Percentiles rank a stretch among this genome's conserved stretches.
Evolutionary conservation across 2,888 invertebrate species (phyloP).

Genomic region (Lasioglossum malachurum): DNA sequence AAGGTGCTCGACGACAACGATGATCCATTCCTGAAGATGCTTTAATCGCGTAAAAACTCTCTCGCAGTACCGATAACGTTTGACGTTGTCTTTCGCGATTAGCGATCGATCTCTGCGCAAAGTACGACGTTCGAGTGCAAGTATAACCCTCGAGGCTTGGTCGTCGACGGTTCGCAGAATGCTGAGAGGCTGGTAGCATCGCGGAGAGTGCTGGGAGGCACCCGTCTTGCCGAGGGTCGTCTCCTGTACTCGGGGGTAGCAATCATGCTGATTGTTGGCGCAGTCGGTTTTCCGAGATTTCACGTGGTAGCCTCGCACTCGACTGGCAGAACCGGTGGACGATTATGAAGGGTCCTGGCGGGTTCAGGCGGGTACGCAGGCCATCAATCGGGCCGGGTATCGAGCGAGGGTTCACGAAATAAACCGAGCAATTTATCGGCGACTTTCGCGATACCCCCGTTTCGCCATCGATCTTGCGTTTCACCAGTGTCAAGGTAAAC

Average conservation of each 20-base stretch:
- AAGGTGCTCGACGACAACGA: not conserved
- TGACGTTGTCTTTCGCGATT: not conserved
- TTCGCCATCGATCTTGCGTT: conserved; percentile 76
- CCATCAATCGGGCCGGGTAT: not conserved
- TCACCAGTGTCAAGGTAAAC: conserved; percentile 84
- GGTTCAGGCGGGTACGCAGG: not conserved
- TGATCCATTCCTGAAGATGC: not conserved
- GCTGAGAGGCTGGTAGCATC: not conserved
- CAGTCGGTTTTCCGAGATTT: not conserved
- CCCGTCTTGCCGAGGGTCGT: not conserved
- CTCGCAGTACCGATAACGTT: not conserved
- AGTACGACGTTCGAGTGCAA: conserved; percentile 10
- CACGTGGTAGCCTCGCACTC: not conserved
- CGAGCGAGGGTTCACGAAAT: conserved; percentile 41
- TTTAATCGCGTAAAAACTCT: not conserved
- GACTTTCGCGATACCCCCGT: conserved; percentile 61
- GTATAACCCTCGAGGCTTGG: not conserved
- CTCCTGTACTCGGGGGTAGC: not conserved
- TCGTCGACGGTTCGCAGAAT: not conserved
- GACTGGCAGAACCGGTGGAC: not conserved
- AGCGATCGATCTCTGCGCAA: not conserved
- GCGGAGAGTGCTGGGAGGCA: not conserved
- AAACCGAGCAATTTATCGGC: conserved; percentile 61
- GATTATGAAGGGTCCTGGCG: not conserved
- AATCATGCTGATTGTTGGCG: not conserved